Percentiles rank a stretch among this genome's conserved stretches.
These are phyloP conservation scores for Drosophila bunnanda DNA, from an alignment of 2,888 invertebrate genomes.

Conservation along the genomic window DNA sequence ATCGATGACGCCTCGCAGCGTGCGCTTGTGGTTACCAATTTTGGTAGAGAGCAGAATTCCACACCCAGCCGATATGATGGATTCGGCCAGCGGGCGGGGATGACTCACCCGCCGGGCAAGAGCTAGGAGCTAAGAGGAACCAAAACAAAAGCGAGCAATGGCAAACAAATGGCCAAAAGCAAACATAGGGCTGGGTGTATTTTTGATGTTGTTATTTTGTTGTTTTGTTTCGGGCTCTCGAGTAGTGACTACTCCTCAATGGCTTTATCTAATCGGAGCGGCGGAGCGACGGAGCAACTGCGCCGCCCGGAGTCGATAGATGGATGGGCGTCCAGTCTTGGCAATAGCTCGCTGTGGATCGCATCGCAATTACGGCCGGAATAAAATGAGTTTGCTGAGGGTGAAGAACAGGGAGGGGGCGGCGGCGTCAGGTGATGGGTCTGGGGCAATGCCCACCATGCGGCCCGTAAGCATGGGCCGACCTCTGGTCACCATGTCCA, in stretches of 20 bases:
- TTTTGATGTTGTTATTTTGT: neutral
- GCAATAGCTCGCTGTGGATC: conserved; percentile 10
- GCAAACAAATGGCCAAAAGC: conserved; percentile 47
- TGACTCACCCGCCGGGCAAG: conserved; percentile 18
- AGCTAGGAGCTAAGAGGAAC: conserved; percentile 11
- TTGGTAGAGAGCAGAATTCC: conserved; percentile 5
- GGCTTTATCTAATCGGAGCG: conserved; percentile 63
- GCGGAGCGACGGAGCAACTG: conserved; percentile 18
- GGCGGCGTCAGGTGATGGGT: neutral
- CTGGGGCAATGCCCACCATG: conserved; percentile 63
- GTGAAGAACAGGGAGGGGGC: conserved; percentile 43
- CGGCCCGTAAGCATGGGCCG: conserved; percentile 69
- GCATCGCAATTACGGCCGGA: conserved; percentile 30
- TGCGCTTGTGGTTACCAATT: conserved; percentile 7
- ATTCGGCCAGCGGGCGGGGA: neutral
- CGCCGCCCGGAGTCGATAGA: conserved; percentile 24
- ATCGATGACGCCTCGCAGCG: neutral
- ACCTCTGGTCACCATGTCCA: conserved; percentile 70
- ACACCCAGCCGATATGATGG: neutral
- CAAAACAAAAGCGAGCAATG: conserved; percentile 41
- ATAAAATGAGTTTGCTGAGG: conserved; percentile 67
- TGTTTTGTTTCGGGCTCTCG: neutral
- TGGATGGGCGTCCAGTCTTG: conserved; percentile 42
- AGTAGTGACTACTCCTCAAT: conserved; percentile 48
- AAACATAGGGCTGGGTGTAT: conserved; percentile 28